These are phyloP conservation scores for Megaustenia siamemsis DNA, from an alignment of 2,888 invertebrate species.

Conservation along the genomic window DNA sequence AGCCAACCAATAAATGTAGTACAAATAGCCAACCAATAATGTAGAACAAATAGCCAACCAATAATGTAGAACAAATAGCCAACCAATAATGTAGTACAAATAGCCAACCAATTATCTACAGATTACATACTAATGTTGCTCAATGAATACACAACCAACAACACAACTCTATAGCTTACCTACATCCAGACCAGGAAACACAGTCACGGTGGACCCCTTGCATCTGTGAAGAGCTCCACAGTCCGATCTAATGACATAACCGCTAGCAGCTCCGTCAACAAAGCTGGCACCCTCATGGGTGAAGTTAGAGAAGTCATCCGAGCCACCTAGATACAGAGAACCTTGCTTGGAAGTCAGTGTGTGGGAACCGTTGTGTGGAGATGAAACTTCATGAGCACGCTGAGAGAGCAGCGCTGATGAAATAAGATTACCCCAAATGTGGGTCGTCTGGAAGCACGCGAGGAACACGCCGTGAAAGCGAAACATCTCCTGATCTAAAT, in stretches of 20 bases:
- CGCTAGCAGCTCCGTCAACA: neutral
- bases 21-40: too few relatives aligned
- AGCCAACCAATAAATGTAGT: too few relatives aligned
- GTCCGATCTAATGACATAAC: neutral
- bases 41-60: too few relatives aligned
- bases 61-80: too few relatives aligned
- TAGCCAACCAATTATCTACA: too few relatives aligned
- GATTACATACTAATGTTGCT: too few relatives aligned
- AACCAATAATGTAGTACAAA: too few relatives aligned
- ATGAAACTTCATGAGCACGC: constrained; percentile 30
- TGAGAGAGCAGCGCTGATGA: constrained; percentile 73
- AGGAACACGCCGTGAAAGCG: constrained; percentile 79
- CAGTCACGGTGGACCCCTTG: neutral
- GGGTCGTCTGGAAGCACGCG: constrained; percentile 79
- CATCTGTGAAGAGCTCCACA: constrained; percentile 52
- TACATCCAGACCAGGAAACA: constrained; percentile 15
- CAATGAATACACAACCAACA: constrained; percentile 3
- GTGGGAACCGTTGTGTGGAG: neutral
- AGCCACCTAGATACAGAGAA: neutral
- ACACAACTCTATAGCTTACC: neutral
- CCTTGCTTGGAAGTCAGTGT: neutral
- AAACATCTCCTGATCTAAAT: constrained; percentile 76
- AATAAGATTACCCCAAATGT: constrained; percentile 79
- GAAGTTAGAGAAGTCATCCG: neutral
- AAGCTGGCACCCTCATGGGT: neutral